Evolutionary conservation across 2,113 vertebrate species (phyloP), one percentile per base, ranked within the genome.

Genomic region (Taxidea taxus): DNA sequence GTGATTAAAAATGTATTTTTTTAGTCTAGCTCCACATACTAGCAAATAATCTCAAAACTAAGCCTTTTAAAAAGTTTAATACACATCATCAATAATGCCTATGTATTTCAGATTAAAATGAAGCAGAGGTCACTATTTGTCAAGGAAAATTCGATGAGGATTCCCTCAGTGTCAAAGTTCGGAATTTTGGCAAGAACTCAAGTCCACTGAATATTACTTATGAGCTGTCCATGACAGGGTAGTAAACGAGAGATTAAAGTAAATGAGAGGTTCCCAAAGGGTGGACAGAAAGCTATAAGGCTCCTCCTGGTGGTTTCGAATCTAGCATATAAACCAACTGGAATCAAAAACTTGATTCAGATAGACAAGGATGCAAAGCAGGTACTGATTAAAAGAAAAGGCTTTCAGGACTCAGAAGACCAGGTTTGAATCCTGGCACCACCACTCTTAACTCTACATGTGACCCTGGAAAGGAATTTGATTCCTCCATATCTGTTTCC

Each of bases 201-300:
- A 92, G 62, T 23, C 18, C 42, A 58, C 10, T n/a, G 74, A 74
- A 39, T 7, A 7, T 4, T 3, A 25, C 8, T n/a, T 66, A 60
- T 25, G 47, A 66, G 0, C 20, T 1, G 7, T 12, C 13, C 5
- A 16, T 25, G 12, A 14, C 2, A 20, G 12, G 4, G 68, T 13
- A 60, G 16, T 47, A 54, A 87, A 66, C 2, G 64, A 54, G 9
- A 54, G 39, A 66, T 80, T 2, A 64, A 88, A 70, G 37, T 2
- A n/a, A n/a, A n/a, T n/a, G n/a, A 7, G 18, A 10, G 31, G 49
- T 93, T 74, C 7, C 27, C 56, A 42, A 62, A 87, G 37, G 3
- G 42, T 42, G 8, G 7, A 21, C 9, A 39, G 15, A 34, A 47
- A 66, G 60, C 2, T 68, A 4, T 27, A 15, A 64, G 49, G 6